Percentiles rank a stretch among this genome's conserved stretches.
phyloP scores from a whole-genome alignment of 2,888 invertebrate species.

The Schizotus pectinicornis region DNA sequence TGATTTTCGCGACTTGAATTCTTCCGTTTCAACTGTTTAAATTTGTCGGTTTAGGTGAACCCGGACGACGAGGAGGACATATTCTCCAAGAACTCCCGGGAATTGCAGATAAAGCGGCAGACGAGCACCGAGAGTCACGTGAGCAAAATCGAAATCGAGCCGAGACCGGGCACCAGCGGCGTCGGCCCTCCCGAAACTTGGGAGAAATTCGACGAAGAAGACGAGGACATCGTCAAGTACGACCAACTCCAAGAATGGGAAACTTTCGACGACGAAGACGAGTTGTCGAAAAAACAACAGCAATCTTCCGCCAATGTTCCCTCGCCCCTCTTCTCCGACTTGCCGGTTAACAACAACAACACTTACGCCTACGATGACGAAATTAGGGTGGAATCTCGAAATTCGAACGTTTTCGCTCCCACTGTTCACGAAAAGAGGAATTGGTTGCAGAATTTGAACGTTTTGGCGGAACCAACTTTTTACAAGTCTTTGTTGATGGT shows the following conservation, averaged over 20 bases:
- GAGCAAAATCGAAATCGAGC: conserved; percentile 29
- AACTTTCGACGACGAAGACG: conserved; percentile 37
- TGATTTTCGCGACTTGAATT: too few relatives aligned
- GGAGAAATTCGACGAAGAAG: conserved; percentile 47
- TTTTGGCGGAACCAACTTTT: conserved; percentile 56
- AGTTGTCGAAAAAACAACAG: conserved; percentile 6
- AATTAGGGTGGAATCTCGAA: conserved; percentile 30
- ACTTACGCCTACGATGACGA: conserved; percentile 52
- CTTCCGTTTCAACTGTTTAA: too few relatives aligned
- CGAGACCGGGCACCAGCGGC: conserved; percentile 12
- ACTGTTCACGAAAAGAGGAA: conserved; percentile 24
- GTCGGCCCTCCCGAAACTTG: conserved; percentile 33
- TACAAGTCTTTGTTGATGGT: conserved; percentile 64
- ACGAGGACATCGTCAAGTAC: conserved; percentile 34
- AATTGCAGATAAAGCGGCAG: conserved; percentile 48
- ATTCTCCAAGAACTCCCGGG: conserved; percentile 57
- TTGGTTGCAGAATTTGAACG: conserved; percentile 31
- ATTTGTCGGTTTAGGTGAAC: conserved; percentile 36
- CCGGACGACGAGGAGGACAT: conserved; percentile 63
- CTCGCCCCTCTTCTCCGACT: conserved; percentile 63
- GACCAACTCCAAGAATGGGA: conserved; percentile 33
- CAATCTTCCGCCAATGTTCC: conserved; percentile 39
- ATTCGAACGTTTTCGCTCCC: conserved; percentile 49
- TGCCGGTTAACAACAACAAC: conserved; percentile 60
- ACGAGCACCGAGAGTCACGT: conserved; percentile 33